Base-by-base conservation (phyloP, 1,140 invertebrate species). In the Tetraneura akinire region DNA sequence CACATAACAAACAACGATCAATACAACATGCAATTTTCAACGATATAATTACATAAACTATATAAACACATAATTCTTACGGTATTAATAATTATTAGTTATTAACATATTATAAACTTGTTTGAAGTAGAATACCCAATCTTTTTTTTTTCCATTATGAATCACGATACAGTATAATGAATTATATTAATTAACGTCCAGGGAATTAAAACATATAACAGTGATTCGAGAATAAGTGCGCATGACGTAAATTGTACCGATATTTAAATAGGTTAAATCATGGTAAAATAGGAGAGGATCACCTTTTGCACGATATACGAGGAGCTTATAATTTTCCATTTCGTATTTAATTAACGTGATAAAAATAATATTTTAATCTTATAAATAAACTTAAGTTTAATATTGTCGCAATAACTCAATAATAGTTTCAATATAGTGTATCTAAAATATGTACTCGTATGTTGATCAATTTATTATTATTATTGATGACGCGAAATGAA, bases 281-380 rank as follows among this genome's bases (percentile, higher is more conserved):
- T 29, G 26, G 26, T 60, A 21, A 29, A 26, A 60, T 13, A 60
- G 16, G 55, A 60, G 13, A 60, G 11, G 1, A 6, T 60, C 3
- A 57, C 55, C 11, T 4, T 60, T 60, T 60, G 16, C 23, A 26
- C 26, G 6, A 29, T 8, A 23, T 23, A 60, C 23, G 57, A 8
- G 13, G 26, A 10, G 57, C 6, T 16, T 60, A 60, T 26, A 5
- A 26, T 23, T 16, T 23, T 60, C 57, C 5, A 23, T 60, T 60
- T 8, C 57, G 14, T 60, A 23, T 60, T 26, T 60, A 14, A 14
- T 60, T 60, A 60, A 8, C 16, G 26, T 5, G 0, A 29, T 60
- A 60, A 60, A 26, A 26, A 60, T 29, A 60, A 60, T 60, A 60
- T 29, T 60, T 60, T 60, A 60, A 60, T 60, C 57, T 60, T 11